phyloP scores from a whole-genome alignment of 2,888 invertebrate species.

The Anticlea derivata region DNA sequence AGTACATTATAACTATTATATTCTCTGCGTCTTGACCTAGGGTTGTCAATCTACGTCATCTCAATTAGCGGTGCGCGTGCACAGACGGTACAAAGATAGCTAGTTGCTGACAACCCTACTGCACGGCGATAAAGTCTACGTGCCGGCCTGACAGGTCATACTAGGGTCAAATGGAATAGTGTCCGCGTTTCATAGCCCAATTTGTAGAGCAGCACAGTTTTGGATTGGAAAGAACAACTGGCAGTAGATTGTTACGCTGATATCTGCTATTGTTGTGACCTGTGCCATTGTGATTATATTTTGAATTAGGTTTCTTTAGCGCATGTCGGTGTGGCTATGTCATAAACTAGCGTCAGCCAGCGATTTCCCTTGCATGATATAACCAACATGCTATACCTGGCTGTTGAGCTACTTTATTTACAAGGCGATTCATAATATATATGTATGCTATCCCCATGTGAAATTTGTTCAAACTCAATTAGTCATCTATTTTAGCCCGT shows the following conservation, averaged over 20 bases:
- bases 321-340: too few relatives aligned
- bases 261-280: constrained; percentile 11
- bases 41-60: constrained; percentile 51
- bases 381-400: too few relatives aligned
- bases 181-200: constrained; percentile 29
- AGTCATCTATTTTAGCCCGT: too few relatives aligned
- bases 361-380: too few relatives aligned
- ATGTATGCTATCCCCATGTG: too few relatives aligned
- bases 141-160: constrained; percentile 41
- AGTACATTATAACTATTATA: not conserved
- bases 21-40: constrained; percentile 35
- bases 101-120: constrained; percentile 40
- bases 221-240: constrained; percentile 16
- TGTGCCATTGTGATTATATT: not conserved
- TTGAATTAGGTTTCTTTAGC: too few relatives aligned
- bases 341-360: too few relatives aligned
- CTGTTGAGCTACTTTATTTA: too few relatives aligned
- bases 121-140: constrained; percentile 46
- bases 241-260: not conserved
- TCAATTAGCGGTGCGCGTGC: constrained; percentile 60
- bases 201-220: constrained; percentile 25
- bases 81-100: constrained; percentile 44
- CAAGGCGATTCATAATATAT: too few relatives aligned
- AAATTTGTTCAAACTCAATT: too few relatives aligned
- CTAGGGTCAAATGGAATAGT: constrained; percentile 33